Conservation (phyloP, 2,797 vertebrate species). For the Microcaecilia unicolor region DNA sequence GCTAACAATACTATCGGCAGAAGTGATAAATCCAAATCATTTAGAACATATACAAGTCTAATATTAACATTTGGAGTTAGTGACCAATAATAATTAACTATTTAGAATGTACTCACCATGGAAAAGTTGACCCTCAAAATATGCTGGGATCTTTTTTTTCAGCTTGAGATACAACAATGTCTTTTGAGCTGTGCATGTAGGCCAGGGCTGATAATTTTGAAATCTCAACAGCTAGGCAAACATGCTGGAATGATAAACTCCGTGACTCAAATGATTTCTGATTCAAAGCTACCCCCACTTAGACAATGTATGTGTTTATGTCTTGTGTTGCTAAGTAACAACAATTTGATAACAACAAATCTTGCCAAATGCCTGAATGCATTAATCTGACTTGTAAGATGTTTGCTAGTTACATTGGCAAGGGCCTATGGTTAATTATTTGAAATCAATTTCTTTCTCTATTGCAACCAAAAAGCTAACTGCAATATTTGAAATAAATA, state of each 20-base stretch:
- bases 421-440: slow-evolving; percentile 21
- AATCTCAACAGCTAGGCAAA: too few relatives aligned
- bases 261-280: slow-evolving; percentile 1
- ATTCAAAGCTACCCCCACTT: slow-evolving; percentile 4
- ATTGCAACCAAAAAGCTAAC: slow-evolving; percentile 20
- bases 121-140: not conserved
- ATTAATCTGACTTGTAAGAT: slow-evolving; percentile 9
- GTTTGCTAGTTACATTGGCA: slow-evolving; percentile 6
- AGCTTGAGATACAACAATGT: not conserved
- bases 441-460: too few relatives aligned
- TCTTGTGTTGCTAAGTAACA: slow-evolving; percentile 6
- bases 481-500: slow-evolving; percentile 12
- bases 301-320: not conserved
- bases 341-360: slow-evolving; percentile 11
- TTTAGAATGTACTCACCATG: not conserved
- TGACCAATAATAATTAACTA: not conserved
- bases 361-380: slow-evolving; percentile 15
- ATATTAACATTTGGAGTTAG: too few relatives aligned
- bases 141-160: slow-evolving; percentile 1
- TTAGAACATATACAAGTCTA: not conserved
- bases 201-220: slow-evolving; percentile 1
- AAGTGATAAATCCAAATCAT: not conserved
- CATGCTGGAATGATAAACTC: slow-evolving; percentile 14
- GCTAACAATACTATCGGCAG: not conserved
- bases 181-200: not conserved